Conservation (phyloP, 2,113 vertebrate genomes). For the Potamarius usumacintae region DNA sequence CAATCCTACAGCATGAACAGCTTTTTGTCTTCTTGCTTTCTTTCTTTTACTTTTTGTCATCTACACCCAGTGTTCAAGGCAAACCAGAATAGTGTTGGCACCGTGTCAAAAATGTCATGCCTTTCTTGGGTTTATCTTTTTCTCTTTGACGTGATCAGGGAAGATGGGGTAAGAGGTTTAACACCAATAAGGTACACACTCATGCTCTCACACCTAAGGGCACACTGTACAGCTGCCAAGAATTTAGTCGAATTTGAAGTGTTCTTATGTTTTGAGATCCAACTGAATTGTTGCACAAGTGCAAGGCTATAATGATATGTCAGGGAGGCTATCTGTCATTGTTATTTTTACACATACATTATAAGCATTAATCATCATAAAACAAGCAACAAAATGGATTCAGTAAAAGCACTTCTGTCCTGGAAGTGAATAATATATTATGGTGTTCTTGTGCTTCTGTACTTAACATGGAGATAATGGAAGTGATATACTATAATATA, state of each 20-base stretch:
- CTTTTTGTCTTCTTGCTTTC: neutral
- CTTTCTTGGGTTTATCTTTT: neutral
- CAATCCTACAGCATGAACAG: neutral
- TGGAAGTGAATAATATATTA: neutral
- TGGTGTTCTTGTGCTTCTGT: neutral
- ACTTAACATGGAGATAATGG: neutral
- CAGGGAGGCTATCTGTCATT: neutral
- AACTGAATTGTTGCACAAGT: constrained; percentile 38
- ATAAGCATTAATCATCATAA: neutral
- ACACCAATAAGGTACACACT: constrained; percentile 2
- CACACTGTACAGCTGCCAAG: constrained; percentile 18
- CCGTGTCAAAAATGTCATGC: neutral
- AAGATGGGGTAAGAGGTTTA: constrained; percentile 6
- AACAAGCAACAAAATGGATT: neutral
- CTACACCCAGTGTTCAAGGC: neutral
- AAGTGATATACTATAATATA: neutral
- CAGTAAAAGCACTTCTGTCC: neutral
- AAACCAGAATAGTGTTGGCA: neutral
- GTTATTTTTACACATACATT: neutral
- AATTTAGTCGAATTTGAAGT: constrained; percentile 23
- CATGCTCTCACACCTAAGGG: neutral
- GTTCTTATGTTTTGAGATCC: constrained; percentile 1
- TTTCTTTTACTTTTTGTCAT: neutral
- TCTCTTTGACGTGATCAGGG: neutral
- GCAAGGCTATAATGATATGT: constrained; percentile 1